Conservation (phyloP, 1,140 invertebrate genomes). For the Diorhabda elongata region DNA sequence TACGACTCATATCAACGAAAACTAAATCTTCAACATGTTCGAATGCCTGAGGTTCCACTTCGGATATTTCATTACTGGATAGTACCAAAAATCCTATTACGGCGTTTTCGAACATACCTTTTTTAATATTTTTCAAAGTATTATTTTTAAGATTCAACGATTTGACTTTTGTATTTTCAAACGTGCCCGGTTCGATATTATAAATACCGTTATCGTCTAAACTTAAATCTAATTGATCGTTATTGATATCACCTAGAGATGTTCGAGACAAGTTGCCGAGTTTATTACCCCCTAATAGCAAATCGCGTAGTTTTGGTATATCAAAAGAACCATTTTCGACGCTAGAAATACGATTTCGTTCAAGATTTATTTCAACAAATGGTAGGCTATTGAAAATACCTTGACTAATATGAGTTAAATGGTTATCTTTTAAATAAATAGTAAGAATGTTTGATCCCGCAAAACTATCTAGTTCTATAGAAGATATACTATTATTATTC, state of each 20-base stretch:
- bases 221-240: background rate
- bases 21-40: background rate
- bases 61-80: background rate
- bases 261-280: background rate
- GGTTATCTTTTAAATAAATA: background rate
- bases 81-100: background rate
- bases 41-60: background rate
- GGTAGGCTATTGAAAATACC: slow-evolving; percentile 4
- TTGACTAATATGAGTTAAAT: background rate
- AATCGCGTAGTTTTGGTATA: background rate
- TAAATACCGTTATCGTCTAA: slow-evolving; percentile 1
- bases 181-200: background rate
- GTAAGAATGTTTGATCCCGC: background rate
- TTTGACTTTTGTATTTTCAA: background rate
- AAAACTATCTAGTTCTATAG: background rate
- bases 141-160: background rate
- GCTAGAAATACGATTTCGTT: background rate
- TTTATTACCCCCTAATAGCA: background rate
- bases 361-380: background rate
- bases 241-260: background rate
- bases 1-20: slow-evolving; percentile 1
- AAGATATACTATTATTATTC: background rate
- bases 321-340: slow-evolving; percentile 3
- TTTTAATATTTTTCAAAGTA: slow-evolving; percentile 4
- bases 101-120: background rate